Evolutionary conservation across 2,797 vertebrate genomes (phyloP).

Genomic region (Chaunax sp.): DNA sequence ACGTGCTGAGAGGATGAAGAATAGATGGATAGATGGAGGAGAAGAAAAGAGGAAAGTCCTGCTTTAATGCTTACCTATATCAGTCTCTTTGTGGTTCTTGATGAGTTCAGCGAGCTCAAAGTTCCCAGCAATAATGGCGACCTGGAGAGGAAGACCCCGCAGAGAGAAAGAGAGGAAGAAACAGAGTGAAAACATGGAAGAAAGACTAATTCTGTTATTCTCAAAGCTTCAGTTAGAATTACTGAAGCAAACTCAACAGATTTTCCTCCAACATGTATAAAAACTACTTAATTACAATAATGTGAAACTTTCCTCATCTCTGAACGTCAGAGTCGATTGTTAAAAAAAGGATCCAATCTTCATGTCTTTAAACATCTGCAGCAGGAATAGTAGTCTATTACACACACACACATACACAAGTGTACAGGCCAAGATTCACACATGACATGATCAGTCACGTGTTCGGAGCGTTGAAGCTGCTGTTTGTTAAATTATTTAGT

Average conservation of each 20-base stretch:
- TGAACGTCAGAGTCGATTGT: not conserved
- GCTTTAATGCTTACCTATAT: conserved; percentile 87
- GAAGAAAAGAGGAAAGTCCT: not conserved
- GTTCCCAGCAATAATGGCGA: conserved; percentile 96
- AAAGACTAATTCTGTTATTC: too few species aligned
- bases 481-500: too few species aligned
- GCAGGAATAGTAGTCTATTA: conserved; percentile 26
- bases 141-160: conserved; percentile 86
- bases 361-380: conserved; percentile 54
- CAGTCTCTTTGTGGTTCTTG: conserved; percentile 93
- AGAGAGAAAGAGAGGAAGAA: not conserved
- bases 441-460: conserved; percentile 28
- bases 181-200: not conserved
- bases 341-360: conserved; percentile 8
- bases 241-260: not conserved
- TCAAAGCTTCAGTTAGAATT: too few species aligned
- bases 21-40: not conserved
- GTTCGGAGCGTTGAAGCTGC: not conserved
- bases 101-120: conserved; percentile 97
- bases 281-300: not conserved
- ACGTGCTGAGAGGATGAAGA: not conserved
- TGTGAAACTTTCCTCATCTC: not conserved
- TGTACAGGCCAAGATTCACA: conserved; percentile 15
- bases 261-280: not conserved
- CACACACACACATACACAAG: conserved; percentile 31